Evolutionary conservation across 35 echinoderm and acorn worm genomes (phyloP).

Genomic region (Anneissia japonica): DNA sequence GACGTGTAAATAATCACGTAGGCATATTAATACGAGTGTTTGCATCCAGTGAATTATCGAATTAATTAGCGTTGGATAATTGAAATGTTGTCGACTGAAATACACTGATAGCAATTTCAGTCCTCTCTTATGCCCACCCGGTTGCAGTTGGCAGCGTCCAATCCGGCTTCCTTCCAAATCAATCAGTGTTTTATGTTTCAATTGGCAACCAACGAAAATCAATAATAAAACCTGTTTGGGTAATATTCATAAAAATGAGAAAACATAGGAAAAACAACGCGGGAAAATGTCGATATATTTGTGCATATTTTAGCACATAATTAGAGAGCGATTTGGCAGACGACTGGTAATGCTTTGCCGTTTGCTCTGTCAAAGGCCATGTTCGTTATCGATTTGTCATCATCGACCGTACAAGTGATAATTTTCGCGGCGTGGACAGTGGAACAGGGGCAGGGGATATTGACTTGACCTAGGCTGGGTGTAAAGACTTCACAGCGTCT

Average conservation of each 20-base stretch:
- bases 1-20: neutral
- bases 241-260: too few species aligned
- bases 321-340: neutral
- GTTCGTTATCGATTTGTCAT: neutral
- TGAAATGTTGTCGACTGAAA: too few species aligned
- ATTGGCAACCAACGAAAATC: neutral
- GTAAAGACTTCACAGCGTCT: neutral
- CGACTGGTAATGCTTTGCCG: neutral
- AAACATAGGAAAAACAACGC: neutral
- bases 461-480: neutral
- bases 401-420: neutral
- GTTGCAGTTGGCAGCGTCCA: too few species aligned
- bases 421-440: neutral
- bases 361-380: constrained; percentile 1
- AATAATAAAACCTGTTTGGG: neutral
- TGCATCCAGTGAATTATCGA: neutral
- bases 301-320: neutral
- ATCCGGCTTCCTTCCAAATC: neutral
- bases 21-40: neutral
- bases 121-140: too few species aligned
- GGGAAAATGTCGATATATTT: neutral
- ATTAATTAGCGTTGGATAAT: neutral
- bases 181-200: neutral
- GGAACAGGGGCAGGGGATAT: neutral
- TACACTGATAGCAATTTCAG: too few species aligned